phyloP scores from a whole-genome alignment of 2,797 vertebrate genomes.

The Naso thynnoides region DNA sequence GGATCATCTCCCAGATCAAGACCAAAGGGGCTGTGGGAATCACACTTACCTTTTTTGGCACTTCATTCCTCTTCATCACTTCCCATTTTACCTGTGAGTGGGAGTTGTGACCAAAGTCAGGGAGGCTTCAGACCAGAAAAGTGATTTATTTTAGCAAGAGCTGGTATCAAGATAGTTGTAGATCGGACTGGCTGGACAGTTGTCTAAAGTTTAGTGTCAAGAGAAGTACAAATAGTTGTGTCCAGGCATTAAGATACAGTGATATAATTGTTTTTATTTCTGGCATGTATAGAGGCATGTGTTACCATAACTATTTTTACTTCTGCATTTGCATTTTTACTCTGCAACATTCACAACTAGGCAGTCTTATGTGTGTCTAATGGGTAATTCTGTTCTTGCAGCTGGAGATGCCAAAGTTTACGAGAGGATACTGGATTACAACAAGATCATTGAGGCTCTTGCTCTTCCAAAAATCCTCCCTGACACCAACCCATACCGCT shows the following conservation, averaged over 20 bases:
- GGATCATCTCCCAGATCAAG: constrained; percentile 98
- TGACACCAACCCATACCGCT: constrained; percentile 95
- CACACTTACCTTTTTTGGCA: constrained; percentile 96
- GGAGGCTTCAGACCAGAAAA: neutral
- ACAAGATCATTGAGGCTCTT: constrained; percentile 93
- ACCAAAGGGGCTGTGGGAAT: constrained; percentile 96
- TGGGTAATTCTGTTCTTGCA: constrained; percentile 65
- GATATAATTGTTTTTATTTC: neutral
- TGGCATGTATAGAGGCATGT: too few species aligned
- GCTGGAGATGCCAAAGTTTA: constrained; percentile 96
- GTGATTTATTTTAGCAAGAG: neutral
- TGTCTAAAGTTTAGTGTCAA: neutral
- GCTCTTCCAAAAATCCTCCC: constrained; percentile 92
- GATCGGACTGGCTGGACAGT: neutral
- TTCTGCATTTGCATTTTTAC: neutral
- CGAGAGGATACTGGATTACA: constrained; percentile 95
- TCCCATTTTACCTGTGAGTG: constrained; percentile 98
- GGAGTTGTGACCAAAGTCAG: neutral
- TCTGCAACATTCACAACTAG: neutral
- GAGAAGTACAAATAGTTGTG: too few species aligned
- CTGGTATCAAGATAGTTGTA: neutral
- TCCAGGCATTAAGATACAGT: neutral
- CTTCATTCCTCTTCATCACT: constrained; percentile 97
- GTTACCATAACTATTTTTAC: neutral
- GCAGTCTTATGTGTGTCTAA: neutral